These are phyloP conservation scores for Gallinago paraguaiae DNA, from an alignment of 2,113 vertebrate species.

Conservation along the genomic window DNA sequence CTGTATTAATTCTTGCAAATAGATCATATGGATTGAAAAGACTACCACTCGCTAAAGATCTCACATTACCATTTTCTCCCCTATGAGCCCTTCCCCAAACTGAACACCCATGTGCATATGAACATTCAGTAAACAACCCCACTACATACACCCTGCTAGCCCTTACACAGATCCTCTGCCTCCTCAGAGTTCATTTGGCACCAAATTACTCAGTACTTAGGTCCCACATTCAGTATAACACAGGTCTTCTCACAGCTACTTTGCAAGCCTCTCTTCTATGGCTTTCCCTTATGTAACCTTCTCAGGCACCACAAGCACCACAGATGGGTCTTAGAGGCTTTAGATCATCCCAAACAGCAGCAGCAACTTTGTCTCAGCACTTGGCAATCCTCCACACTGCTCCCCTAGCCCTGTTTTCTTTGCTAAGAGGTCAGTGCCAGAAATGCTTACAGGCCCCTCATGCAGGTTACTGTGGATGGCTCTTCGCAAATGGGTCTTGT, in stretches of 20 bases:
- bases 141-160: not conserved
- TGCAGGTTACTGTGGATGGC: not conserved
- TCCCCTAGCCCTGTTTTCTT: not conserved
- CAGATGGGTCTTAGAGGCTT: not conserved
- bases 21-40: not conserved
- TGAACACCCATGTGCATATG: not conserved
- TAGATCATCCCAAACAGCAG: not conserved
- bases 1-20: not conserved
- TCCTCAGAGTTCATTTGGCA: not conserved
- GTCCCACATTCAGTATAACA: rapidly evolving
- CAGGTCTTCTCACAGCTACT: not conserved
- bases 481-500: not conserved
- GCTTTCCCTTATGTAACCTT: not conserved
- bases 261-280: not conserved
- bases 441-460: not conserved
- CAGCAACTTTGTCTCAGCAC: not conserved
- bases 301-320: not conserved
- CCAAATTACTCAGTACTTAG: not conserved
- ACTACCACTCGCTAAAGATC: not conserved
- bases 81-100: not conserved
- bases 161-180: not conserved
- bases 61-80: not conserved
- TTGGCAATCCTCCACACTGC: not conserved
- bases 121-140: not conserved
- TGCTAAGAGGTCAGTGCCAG: not conserved